phyloP scores from a whole-genome alignment of 2,113 vertebrate species.

The Labrus mixtus region DNA sequence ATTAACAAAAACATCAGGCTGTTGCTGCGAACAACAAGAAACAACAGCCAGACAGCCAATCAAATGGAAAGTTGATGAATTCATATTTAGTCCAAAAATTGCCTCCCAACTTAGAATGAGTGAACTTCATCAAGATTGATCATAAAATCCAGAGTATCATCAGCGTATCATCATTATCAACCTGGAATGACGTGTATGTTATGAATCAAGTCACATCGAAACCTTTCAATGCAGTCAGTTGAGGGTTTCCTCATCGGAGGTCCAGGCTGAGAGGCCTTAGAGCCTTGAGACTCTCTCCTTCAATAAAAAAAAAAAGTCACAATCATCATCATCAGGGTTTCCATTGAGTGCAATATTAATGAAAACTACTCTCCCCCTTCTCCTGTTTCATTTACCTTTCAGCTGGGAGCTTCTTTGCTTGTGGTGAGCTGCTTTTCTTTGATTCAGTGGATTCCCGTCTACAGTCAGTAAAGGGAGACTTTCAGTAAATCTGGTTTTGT shows the following conservation, averaged over 20 bases:
- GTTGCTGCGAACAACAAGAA: no score
- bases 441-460: conserved; percentile 88
- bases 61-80: no score
- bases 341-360: neutral
- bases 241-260: conserved; percentile 79
- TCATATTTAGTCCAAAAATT: no score
- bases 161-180: neutral
- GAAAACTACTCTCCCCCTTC: neutral
- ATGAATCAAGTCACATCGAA: neutral
- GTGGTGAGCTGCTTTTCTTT: conserved; percentile 81
- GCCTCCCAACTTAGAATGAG: no score
- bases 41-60: no score
- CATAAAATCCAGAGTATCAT: neutral
- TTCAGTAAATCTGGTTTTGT: conserved; percentile 9
- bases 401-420: conserved; percentile 83
- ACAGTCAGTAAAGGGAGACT: neutral
- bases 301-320: conserved; percentile 28
- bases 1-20: no score
- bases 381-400: conserved; percentile 85
- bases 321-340: neutral
- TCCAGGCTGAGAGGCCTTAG: conserved; percentile 67
- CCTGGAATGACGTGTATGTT: neutral
- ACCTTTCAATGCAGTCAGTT: conserved; percentile 85
- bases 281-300: conserved; percentile 83
- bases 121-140: neutral